Conservation (phyloP, 1,140 invertebrate species). For the Conus ventricosus region DNA sequence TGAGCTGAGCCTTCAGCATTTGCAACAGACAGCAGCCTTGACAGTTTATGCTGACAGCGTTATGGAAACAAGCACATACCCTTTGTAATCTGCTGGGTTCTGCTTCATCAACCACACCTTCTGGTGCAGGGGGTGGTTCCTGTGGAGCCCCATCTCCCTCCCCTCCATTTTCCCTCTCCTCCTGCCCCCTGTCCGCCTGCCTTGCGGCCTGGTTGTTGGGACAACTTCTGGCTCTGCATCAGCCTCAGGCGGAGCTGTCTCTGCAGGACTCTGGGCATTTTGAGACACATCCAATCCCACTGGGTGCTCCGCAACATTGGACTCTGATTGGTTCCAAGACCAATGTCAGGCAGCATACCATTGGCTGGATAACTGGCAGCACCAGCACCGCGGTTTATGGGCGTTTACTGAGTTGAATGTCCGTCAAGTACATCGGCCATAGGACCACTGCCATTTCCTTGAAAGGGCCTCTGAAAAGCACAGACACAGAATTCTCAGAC, state of each 20-base stretch:
- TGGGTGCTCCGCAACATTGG: constrained; percentile 29
- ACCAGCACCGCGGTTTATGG: neutral
- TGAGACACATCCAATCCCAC: constrained; percentile 4
- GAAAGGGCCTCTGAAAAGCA: constrained; percentile 27
- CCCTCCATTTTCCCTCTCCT: neutral
- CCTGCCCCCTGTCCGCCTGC: neutral
- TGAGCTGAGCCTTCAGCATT: no score
- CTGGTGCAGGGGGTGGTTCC: neutral
- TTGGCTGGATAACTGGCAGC: constrained; percentile 18
- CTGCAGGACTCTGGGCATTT: constrained; percentile 8
- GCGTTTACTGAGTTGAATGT: constrained; percentile 19
- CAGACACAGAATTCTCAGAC: neutral
- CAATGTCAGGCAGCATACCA: constrained; percentile 47
- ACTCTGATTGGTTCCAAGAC: constrained; percentile 46
- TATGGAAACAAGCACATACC: neutral
- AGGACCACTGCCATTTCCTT: constrained; percentile 8
- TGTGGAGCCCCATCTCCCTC: neutral
- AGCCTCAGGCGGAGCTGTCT: neutral
- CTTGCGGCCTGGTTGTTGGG: neutral
- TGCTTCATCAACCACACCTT: constrained; percentile 14
- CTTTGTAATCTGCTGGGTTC: constrained; percentile 21
- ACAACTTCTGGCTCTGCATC: neutral
- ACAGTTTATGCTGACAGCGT: no score
- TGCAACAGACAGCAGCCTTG: no score
- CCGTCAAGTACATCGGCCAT: constrained; percentile 46